Evolutionary conservation across 2,888 invertebrate species (phyloP).

Genomic region (Mythimna lalbum): DNA sequence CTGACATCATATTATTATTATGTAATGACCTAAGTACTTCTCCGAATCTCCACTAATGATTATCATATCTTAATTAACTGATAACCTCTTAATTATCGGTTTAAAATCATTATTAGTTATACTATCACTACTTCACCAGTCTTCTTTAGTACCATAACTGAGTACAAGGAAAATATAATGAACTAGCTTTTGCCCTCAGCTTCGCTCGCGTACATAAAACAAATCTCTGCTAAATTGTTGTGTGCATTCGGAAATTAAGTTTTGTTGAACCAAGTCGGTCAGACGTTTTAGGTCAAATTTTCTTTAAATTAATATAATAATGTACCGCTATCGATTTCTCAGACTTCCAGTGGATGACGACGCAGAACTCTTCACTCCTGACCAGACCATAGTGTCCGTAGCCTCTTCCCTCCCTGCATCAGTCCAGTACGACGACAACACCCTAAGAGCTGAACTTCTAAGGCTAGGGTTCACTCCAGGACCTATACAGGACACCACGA

Average conservation of each 20-base stretch:
- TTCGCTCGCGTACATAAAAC: too few relatives aligned
- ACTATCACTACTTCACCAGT: background rate
- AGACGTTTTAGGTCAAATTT: background rate
- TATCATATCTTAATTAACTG: background rate
- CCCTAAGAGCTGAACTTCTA: conserved; percentile 92
- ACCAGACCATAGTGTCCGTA: conserved; percentile 83
- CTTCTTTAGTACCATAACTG: too few relatives aligned
- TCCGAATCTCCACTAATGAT: background rate
- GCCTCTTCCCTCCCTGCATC: conserved; percentile 91
- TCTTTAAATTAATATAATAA: conserved; percentile 19
- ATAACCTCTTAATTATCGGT: background rate
- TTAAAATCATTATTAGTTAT: background rate
- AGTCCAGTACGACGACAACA: conserved; percentile 92
- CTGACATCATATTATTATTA: background rate
- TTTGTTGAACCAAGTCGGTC: background rate
- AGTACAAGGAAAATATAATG: too few relatives aligned
- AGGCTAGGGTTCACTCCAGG: conserved; percentile 94
- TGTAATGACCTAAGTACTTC: background rate
- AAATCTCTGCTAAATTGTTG: too few relatives aligned
- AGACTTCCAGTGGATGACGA: conserved; percentile 83
- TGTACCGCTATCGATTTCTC: conserved; percentile 28
- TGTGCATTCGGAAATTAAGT: background rate
- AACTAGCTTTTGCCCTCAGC: too few relatives aligned
- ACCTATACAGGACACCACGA: conserved; percentile 95
- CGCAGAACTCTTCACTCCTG: conserved; percentile 72